Base-by-base conservation (phyloP, 1,140 invertebrate genomes). In the Rhagoletis pomonella region DNA sequence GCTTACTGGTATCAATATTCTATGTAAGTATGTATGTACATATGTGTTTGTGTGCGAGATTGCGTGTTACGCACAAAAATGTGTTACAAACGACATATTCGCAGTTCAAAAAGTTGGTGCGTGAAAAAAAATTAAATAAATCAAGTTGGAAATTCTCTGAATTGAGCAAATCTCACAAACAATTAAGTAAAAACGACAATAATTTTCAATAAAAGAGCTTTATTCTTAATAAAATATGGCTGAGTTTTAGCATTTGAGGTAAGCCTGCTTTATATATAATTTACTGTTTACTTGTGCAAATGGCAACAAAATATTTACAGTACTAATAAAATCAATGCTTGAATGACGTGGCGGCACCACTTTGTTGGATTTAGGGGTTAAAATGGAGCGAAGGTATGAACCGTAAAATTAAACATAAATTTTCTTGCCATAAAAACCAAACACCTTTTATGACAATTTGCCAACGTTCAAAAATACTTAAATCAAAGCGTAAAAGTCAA, bases 391-490 rank as follows among this genome's bases (percentile, higher is more conserved):
- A 7, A 55, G 50, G 5, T 55, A 55, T 5, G 50, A 55, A 55
- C 5, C 5, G 50, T 69, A 42, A 69, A 69, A 5, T 42, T 14
- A 44, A 10, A 44, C 42, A 73, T 73, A 73, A 73, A 73, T 29
- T 47, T 73, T 44, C 12, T 12, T 47, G 67, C 42, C 39, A 73
- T 73, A 73, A 73, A 73, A 73, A 73, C 67, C 67, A 73, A 44
- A 73, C 67, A 73, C 67, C 67, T 73, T 73, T 73, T 73, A 73
- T 10, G 67, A 73, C 67, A 73, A 73, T 73, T 73, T 73, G 67
- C 67, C 67, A 73, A 73, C 67, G 42, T 44, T 73, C 67, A 73
- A 47, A 73, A 73, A 73, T 73, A 73, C 67, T 73, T 73, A 73
- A 73, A 73, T 44, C 42, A 44, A 44, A 73, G 39, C 67, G 39